Base-by-base conservation (phyloP, 2,797 vertebrate species). In the Xiphophorus birchmanni region DNA sequence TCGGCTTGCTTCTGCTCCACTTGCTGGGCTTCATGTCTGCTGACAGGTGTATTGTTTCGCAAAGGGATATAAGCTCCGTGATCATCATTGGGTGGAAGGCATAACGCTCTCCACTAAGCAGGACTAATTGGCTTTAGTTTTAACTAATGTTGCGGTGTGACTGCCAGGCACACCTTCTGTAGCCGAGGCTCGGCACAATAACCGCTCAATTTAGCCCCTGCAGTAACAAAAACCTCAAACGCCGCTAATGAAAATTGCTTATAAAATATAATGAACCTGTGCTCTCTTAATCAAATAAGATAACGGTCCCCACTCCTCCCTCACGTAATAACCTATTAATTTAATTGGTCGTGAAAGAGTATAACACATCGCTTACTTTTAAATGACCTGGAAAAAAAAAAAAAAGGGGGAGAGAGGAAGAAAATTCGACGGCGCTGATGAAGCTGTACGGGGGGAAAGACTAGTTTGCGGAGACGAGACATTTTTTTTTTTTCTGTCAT, bases 11-110 rank as follows among this genome's bases (percentile, higher is more conserved):
- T 99, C 97, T 97, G 97, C 98, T 97, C 97, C 95, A 97, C 95
- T 97, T 96, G 96, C 96, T 93, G 93, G 93, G 93, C 95, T 96
- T 97, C 96, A 97, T 99, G 96, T 95, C 95, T 94, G 96, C 96
- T 98, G 98, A 98, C 98, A 98, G 97, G 97, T 97, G 97, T 96
- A 99, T 98, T 99, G 97, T 99, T 98, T 99, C 96, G 93, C 96
- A 96, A 84, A 90, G 95, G 97, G 96, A 97, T 96, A 97, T 97
- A 97, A 97, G 97, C 97, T 97, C 96, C 94, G 97, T 97, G 97
- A 97, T 98, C 96, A 96, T 97, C 97, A 94, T 94, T 77, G 96
- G 96, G 95, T 97, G 96, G 97, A 97, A 97, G 96, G 97, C 97
- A 97, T 96, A 97, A 96, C 94, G 95, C 96, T 97, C 88, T 94